Evolutionary conservation across 2,113 vertebrate species (phyloP).

Genomic region (Motacilla tschutschensis): DNA sequence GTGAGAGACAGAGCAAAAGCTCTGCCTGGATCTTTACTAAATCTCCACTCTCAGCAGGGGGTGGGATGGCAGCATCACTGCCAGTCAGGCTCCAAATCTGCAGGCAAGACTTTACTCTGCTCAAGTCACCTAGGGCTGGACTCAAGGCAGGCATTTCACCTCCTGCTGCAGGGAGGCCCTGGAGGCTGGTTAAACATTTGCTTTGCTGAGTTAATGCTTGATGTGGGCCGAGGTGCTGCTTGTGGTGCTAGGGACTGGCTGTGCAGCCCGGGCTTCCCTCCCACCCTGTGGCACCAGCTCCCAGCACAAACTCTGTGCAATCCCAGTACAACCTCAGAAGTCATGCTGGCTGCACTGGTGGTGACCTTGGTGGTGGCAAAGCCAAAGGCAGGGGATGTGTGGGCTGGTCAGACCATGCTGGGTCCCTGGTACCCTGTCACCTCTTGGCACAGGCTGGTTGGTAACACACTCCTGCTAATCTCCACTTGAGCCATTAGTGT

Average conservation of each 20-base stretch:
- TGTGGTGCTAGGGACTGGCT: background rate
- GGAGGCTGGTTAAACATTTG: slow-evolving; percentile 15
- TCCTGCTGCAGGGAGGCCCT: background rate
- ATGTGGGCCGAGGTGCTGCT: background rate
- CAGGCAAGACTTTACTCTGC: background rate
- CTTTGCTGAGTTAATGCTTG: background rate
- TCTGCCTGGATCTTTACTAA: background rate
- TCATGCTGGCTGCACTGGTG: background rate
- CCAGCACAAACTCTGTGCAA: background rate
- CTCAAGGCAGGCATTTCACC: background rate
- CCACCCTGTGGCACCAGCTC: background rate
- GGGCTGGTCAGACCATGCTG: background rate
- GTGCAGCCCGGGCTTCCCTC: background rate
- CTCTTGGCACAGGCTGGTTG: background rate
- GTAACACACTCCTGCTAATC: background rate
- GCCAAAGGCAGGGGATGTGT: background rate
- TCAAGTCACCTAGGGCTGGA: background rate
- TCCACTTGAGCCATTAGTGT: background rate
- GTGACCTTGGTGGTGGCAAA: background rate
- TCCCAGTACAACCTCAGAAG: background rate
- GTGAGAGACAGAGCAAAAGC: background rate
- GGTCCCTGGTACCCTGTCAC: background rate
- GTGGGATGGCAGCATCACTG: background rate
- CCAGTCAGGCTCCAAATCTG: background rate
- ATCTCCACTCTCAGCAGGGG: background rate